Conservation (phyloP, 2,888 invertebrate genomes). For the Carcina quercana region DNA sequence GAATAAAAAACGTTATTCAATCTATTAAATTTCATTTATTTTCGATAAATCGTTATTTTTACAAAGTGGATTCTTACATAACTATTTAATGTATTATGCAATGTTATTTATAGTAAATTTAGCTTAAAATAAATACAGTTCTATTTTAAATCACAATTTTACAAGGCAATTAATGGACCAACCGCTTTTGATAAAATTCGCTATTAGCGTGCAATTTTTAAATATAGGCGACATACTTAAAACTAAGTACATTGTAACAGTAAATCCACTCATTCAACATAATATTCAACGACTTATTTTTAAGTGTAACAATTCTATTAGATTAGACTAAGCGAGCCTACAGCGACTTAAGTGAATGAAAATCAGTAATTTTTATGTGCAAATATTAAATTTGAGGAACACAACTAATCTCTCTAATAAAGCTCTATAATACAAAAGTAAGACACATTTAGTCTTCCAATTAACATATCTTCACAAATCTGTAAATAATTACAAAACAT, state of each 20-base stretch:
- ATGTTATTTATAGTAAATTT: constrained; percentile 28
- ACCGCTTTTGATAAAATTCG: constrained; percentile 1
- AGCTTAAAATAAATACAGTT: constrained; percentile 49
- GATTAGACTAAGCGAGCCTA: constrained; percentile 1
- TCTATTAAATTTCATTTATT: constrained; percentile 47
- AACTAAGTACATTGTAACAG: no score
- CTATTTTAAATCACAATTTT: constrained; percentile 46
- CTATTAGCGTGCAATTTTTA: no score
- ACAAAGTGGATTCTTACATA: constrained; percentile 37
- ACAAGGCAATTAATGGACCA: constrained; percentile 38
- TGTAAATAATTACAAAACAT: no score
- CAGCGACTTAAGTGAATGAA: constrained; percentile 1
- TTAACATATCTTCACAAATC: no score
- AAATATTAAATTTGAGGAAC: constrained; percentile 33
- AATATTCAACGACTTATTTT: constrained; percentile 18
- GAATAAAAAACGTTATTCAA: constrained; percentile 1
- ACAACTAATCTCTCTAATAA: constrained; percentile 31
- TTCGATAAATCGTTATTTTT: constrained; percentile 42
- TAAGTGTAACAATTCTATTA: constrained; percentile 17
- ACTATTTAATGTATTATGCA: constrained; percentile 19
- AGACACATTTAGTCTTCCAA: constrained; percentile 25
- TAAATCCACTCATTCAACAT: constrained; percentile 6
- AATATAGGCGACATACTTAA: no score
- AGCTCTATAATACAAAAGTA: constrained; percentile 36
- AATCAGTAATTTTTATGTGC: constrained; percentile 11